Evolutionary conservation across 1,140 invertebrate genomes (phyloP), one percentile per base, ranked within the genome.

Genomic region (Orius insidiosus): DNA sequence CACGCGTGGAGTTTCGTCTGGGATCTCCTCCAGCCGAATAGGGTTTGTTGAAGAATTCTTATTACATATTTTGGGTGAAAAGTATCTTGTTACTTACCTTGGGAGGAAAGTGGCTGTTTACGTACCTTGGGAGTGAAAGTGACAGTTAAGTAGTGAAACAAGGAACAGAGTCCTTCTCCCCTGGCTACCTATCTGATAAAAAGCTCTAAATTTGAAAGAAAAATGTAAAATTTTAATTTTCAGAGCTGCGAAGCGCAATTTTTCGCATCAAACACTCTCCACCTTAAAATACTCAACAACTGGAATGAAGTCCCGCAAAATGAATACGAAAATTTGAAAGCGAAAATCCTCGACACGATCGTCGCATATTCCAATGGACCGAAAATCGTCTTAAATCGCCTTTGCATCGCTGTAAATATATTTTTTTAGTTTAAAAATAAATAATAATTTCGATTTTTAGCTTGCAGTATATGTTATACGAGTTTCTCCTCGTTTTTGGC

Each of bases 1-100:
- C 75, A 86, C 62, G 86, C 87, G 19, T 94, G 88, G 88, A 74
- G 72, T 52, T 87, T 90, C 65, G 75, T 85, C 1, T 92, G 87
- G 86, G 74, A 85, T 47, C 67, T 93, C 14, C 68, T 92, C 51
- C 71, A 77, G 57, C 70, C 78, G 7, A 70, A 74, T 45, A 85
- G 86, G 69, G 74, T 85, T 76, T 62, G 59, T 50, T 47, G 19
- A 52, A 3, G 16, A 41, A 15, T 32, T 46, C 36, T 24, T 24
- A 24, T 24, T 24, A 3, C 24, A 24, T 24, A 24, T n/a, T n/a
- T n/a, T n/a, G n/a, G n/a, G n/a, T n/a, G n/a, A n/a, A n/a, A n/a
- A n/a, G n/a, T n/a, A n/a, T n/a, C n/a, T n/a, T n/a, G n/a, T n/a
- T n/a, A n/a, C n/a, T n/a, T n/a, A n/a, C n/a, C n/a, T n/a, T n/a